Base-by-base conservation (phyloP, 2,113 vertebrate species). In the Erpornis zantholeuca region DNA sequence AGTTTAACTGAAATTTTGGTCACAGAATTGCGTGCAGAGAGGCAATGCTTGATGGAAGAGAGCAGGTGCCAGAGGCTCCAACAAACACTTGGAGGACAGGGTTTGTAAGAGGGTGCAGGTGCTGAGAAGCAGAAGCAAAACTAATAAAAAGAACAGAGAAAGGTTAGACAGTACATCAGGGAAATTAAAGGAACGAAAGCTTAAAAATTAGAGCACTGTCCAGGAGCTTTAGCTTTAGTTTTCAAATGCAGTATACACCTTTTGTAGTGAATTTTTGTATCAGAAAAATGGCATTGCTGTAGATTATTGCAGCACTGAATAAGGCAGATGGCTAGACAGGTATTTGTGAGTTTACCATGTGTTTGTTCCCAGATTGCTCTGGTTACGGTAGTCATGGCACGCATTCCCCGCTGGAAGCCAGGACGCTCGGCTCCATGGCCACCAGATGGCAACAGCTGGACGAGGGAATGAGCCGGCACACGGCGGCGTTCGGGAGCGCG, bases 1-100 rank as follows among this genome's bases (percentile, higher is more conserved):
- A 29, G 27, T 79, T 65, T 15, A 15, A 57, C 33, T 1, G 0
- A 10, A 50, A 19, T 59, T 35, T 90, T 27, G 40, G 29, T 31
- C 54, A 17, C 16, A 29, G 57, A 52, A 44, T 4, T n/a, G 53
- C 1, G 0, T 6, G 40, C 61, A 35, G 16, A 44, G 57, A 33
- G 25, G 25, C n/a, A 57, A 17, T 7, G 12, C 28, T 40, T 0
- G 0, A 29, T n/a, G 22, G 60, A 35, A 60, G 29, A 31, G 36
- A 53, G 8, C 18, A 45, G 42, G 38, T 6, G 38, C 47, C 52
- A 35, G 61, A 50, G 54, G 44, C 35, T 73, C 82, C 60, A 24
- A 2, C 1, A 77, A 31, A 77, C 28, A 36, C 35, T 14, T 0
- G 1, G 42, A 56, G 0, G 0, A 17, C 71, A 49, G 10, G 35